These are phyloP conservation scores for Ageneiosus marmoratus DNA, from an alignment of 2,113 vertebrate genomes.

Conservation along the genomic window DNA sequence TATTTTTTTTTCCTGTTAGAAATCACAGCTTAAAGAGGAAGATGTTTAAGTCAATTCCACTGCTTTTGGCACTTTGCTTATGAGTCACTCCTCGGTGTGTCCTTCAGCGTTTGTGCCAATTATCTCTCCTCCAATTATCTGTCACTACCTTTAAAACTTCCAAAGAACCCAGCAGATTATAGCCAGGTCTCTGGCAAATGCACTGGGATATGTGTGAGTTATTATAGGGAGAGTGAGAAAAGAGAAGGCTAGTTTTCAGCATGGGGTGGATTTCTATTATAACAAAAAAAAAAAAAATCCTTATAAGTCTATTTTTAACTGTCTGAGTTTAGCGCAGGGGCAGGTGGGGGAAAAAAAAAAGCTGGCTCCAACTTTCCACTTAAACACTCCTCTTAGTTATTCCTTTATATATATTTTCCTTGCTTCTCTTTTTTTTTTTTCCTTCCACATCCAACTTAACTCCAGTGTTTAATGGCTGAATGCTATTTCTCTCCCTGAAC, in stretches of 20 bases:
- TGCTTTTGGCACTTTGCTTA: conserved; percentile 51
- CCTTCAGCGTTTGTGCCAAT: conserved; percentile 50
- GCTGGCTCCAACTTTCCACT: conserved; percentile 36
- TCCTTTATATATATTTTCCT: conserved; percentile 29
- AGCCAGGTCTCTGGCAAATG: conserved; percentile 43
- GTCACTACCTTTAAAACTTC: conserved; percentile 44
- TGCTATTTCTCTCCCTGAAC: conserved; percentile 74
- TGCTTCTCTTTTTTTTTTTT: conserved; percentile 42
- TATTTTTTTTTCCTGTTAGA: conserved; percentile 8
- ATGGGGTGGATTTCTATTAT: conserved; percentile 21
- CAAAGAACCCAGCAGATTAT: conserved; percentile 34
- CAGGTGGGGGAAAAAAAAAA: conserved; percentile 15
- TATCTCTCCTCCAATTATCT: conserved; percentile 56
- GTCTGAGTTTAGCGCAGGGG: conserved; percentile 33
- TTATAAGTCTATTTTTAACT: conserved; percentile 10
- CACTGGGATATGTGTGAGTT: background rate
- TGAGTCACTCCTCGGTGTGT: conserved; percentile 60
- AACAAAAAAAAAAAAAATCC: conserved; percentile 7
- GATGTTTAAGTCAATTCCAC: conserved; percentile 11
- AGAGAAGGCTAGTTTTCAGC: conserved; percentile 24
- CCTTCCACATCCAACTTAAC: conserved; percentile 41
- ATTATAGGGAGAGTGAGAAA: conserved; percentile 22
- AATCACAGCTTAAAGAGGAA: background rate
- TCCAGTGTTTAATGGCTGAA: conserved; percentile 67
- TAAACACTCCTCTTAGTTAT: conserved; percentile 19